Conservation (phyloP, 2,113 vertebrate species). For the Panthera leo region DNA sequence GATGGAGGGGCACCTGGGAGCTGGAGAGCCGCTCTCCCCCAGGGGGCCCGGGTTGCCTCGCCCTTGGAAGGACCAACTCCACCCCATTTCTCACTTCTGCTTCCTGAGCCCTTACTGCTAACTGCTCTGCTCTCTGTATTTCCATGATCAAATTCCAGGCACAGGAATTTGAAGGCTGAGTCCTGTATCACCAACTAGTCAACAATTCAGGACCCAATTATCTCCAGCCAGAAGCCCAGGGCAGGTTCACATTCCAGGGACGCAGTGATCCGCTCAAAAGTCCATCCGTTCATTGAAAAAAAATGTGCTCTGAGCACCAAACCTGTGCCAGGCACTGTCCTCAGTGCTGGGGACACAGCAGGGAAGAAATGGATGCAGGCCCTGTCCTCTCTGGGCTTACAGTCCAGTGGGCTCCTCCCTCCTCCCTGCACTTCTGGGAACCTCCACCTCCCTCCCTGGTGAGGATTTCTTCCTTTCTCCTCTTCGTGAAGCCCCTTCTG, state of each 20-base stretch:
- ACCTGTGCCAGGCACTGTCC: neutral
- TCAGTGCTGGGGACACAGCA: neutral
- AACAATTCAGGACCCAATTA: neutral
- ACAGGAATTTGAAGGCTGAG: neutral
- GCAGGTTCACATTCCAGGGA: neutral
- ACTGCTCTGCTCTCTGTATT: neutral
- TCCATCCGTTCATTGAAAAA: neutral
- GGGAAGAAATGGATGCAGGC: fast-evolving
- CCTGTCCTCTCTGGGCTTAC: neutral
- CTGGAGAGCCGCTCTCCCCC: fast-evolving
- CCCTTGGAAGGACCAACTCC: neutral
- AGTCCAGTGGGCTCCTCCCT: neutral
- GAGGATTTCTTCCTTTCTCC: neutral
- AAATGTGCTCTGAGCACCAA: neutral
- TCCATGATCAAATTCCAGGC: neutral
- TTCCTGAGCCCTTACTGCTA: neutral
- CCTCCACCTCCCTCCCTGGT: neutral
- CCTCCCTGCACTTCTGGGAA: neutral
- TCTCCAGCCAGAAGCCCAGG: neutral
- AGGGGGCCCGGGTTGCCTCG: fast-evolving
- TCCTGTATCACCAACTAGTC: neutral
- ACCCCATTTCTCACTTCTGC: neutral
- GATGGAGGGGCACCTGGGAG: neutral
- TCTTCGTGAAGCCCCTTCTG: neutral
- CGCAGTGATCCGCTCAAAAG: neutral